Evolutionary conservation across 2,888 invertebrate genomes (phyloP).

Genomic region (Agonopterix subpropinquella): DNA sequence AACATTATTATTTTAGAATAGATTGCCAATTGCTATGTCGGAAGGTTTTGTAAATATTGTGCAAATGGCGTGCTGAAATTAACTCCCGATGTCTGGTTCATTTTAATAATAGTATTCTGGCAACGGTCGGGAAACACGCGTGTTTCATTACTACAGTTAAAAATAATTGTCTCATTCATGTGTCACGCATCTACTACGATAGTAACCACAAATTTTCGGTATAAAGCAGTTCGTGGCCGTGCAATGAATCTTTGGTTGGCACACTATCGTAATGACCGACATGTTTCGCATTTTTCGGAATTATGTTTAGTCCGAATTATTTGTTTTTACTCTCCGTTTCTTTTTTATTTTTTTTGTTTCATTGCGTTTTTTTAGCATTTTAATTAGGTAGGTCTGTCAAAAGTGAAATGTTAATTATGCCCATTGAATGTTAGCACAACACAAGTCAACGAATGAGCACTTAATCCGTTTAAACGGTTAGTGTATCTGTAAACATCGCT

Average conservation of each 20-base stretch:
- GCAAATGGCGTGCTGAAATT: conserved; percentile 26
- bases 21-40: too few relatives aligned
- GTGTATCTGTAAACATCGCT: too few relatives aligned
- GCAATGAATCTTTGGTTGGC: conserved; percentile 38
- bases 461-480: too few relatives aligned
- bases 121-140: conserved; percentile 33
- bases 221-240: conserved; percentile 54
- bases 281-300: not conserved
- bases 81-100: conserved; percentile 1
- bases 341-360: too few relatives aligned
- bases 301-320: not conserved
- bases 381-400: too few relatives aligned
- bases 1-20: too few relatives aligned
- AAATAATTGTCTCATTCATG: conserved; percentile 72
- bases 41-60: too few relatives aligned
- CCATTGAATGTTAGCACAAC: too few relatives aligned
- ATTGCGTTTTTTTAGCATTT: too few relatives aligned
- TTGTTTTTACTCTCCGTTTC: too few relatives aligned
- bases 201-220: conserved; percentile 68
- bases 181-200: conserved; percentile 51
- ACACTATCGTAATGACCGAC: not conserved
- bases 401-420: too few relatives aligned
- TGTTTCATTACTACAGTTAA: conserved; percentile 49
- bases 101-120: conserved; percentile 45
- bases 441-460: too few relatives aligned